A percentile compares a stretch with the other conserved stretches of the same genome.
These are phyloP conservation scores for Agapornis canus DNA, from an alignment of 2,797 vertebrate genomes.

Conservation along the genomic window DNA sequence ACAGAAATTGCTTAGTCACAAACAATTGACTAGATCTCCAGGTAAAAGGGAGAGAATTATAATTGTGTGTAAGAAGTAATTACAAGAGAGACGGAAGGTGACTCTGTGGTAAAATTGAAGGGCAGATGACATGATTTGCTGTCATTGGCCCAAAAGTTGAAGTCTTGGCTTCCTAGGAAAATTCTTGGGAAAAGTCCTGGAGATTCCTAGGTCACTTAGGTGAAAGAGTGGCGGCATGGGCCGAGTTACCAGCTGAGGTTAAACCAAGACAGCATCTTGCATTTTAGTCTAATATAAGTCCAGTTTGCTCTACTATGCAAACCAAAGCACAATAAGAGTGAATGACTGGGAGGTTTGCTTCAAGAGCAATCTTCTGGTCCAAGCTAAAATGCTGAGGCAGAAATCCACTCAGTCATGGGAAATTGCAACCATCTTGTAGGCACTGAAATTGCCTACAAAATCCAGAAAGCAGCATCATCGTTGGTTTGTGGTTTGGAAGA, in stretches of 20 bases:
- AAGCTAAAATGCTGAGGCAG: not conserved
- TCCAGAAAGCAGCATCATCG: not conserved
- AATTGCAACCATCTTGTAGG: not conserved
- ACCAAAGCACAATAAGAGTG: not conserved
- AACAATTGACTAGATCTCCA: not conserved
- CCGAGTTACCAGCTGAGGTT: not conserved
- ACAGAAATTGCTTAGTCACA: not conserved
- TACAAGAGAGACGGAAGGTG: not conserved
- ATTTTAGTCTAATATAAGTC: not conserved
- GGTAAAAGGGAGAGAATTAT: not conserved
- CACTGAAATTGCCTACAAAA: not conserved
- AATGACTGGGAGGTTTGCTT: not conserved
- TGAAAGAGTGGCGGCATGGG: not conserved
- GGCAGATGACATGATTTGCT: not conserved
- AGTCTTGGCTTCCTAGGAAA: not conserved
- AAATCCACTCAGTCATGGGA: not conserved
- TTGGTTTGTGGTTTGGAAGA: conserved; percentile 24
- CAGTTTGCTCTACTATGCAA: not conserved
- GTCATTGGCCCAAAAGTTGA: not conserved
- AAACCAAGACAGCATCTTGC: not conserved
- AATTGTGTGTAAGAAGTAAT: not conserved
- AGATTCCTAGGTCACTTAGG: not conserved
- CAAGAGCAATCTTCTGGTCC: not conserved
- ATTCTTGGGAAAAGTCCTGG: not conserved
- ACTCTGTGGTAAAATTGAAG: not conserved